Evolutionary conservation across 2,888 invertebrate genomes (phyloP).

Genomic region (Pollenia labialis): DNA sequence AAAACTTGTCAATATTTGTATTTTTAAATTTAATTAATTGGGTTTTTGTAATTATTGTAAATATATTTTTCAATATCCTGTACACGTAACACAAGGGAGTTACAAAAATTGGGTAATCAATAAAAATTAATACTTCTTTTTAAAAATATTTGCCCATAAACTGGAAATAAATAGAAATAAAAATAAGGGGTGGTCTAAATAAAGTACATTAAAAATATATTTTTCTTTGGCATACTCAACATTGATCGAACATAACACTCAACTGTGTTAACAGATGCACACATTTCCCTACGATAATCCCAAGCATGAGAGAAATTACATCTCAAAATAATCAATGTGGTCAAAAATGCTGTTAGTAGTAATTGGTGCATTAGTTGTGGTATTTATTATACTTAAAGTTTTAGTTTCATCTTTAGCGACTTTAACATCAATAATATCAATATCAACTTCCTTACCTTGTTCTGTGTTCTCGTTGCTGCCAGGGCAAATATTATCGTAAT

Average conservation of each 20-base stretch:
- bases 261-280: slow-evolving; percentile 75
- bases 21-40: too few species aligned
- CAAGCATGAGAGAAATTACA: slow-evolving; percentile 79
- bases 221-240: not conserved
- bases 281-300: slow-evolving; percentile 77
- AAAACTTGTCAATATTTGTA: too few species aligned
- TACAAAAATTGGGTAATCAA: too few species aligned
- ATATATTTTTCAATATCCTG: too few species aligned
- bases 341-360: not conserved
- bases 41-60: too few species aligned
- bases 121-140: too few species aligned
- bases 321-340: slow-evolving; percentile 74
- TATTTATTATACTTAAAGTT: too few species aligned
- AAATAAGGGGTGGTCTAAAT: too few species aligned
- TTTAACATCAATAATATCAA: too few species aligned
- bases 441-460: slow-evolving; percentile 21
- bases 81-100: too few species aligned
- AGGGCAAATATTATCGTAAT: slow-evolving; percentile 76
- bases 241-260: slow-evolving; percentile 72
- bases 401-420: too few species aligned
- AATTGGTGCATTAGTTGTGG: too few species aligned
- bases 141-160: not conserved
- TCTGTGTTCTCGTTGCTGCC: not conserved
- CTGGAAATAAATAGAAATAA: not conserved
- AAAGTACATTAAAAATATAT: not conserved